phyloP scores from a whole-genome alignment of 2,113 vertebrate species.

The Pituophis catenifer region DNA sequence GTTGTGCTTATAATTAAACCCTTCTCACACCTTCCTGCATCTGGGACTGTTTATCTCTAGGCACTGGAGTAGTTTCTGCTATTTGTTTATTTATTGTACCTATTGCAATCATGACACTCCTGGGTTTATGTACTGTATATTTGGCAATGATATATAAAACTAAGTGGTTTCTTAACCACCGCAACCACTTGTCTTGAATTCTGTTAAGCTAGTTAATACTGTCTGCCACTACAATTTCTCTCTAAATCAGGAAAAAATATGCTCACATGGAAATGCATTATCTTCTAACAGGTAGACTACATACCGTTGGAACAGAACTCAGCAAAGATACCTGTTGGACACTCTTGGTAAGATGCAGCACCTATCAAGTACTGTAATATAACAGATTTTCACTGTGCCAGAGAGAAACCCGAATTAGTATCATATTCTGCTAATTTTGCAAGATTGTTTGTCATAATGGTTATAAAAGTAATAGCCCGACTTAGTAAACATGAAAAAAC shows the following conservation, averaged over 20 bases:
- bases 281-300: neutral
- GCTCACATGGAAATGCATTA: constrained; percentile 34
- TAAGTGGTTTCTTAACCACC: constrained; percentile 56
- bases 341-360: constrained; percentile 28
- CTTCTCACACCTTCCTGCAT: constrained; percentile 69
- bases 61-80: constrained; percentile 74
- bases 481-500: constrained; percentile 23
- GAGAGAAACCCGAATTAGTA: neutral
- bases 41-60: constrained; percentile 73
- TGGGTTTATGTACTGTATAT: constrained; percentile 15
- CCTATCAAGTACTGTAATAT: constrained; percentile 10
- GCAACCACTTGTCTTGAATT: constrained; percentile 48
- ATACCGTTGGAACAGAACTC: constrained; percentile 30
- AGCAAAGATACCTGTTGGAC: constrained; percentile 22
- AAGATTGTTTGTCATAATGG: constrained; percentile 19
- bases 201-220: constrained; percentile 42
- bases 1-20: constrained; percentile 81
- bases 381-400: neutral
- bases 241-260: constrained; percentile 38
- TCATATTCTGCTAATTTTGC: constrained; percentile 1
- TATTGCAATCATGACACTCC: neutral
- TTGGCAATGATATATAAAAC: constrained; percentile 65
- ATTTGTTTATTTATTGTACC: neutral
- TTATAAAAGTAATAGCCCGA: constrained; percentile 18
- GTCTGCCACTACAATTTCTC: constrained; percentile 40